Percentiles rank a stretch among this genome's conserved stretches.
Evolutionary conservation across 2,888 invertebrate species (phyloP).

Genomic region (Baronia brevicornis): DNA sequence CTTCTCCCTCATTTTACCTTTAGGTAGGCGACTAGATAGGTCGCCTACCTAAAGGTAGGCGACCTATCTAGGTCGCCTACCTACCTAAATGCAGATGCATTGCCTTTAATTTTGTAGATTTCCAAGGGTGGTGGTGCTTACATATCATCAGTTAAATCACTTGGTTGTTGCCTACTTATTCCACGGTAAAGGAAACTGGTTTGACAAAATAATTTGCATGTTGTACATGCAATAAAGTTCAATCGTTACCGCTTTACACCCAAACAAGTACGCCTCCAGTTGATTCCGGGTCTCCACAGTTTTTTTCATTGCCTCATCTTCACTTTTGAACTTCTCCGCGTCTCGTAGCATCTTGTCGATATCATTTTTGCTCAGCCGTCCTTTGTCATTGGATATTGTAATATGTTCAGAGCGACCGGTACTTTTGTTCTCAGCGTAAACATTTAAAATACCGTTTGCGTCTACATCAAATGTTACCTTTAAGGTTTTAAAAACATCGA

Average conservation of each 20-base stretch:
- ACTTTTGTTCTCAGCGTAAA: slow-evolving; percentile 84
- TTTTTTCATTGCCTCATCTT: slow-evolving; percentile 82
- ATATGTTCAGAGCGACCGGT: slow-evolving; percentile 88
- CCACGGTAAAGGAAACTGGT: no score
- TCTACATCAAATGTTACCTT: slow-evolving; percentile 91
- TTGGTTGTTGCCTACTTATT: no score
- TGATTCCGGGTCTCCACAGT: slow-evolving; percentile 83
- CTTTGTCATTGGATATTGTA: slow-evolving; percentile 91
- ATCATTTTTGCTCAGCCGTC: slow-evolving; percentile 88
- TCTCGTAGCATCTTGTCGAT: slow-evolving; percentile 90
- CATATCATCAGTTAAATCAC: no score
- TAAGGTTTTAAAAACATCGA: slow-evolving; percentile 9
- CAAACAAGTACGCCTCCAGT: slow-evolving; percentile 85
- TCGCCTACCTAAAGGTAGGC: no score
- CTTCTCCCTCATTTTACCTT: no score
- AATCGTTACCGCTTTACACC: slow-evolving; percentile 52
- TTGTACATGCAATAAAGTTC: no score
- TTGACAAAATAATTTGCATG: no score
- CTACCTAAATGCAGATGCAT: no score
- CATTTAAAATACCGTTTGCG: slow-evolving; percentile 91
- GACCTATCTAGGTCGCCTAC: no score
- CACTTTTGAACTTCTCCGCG: slow-evolving; percentile 85
- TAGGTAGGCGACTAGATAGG: no score
- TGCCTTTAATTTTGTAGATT: no score
- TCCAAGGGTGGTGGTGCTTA: no score